A percentile compares a stretch with the other conserved stretches of the same genome.
These are phyloP conservation scores for Nerophis ophidion DNA, from an alignment of 2,113 vertebrate genomes.

Conservation along the genomic window DNA sequence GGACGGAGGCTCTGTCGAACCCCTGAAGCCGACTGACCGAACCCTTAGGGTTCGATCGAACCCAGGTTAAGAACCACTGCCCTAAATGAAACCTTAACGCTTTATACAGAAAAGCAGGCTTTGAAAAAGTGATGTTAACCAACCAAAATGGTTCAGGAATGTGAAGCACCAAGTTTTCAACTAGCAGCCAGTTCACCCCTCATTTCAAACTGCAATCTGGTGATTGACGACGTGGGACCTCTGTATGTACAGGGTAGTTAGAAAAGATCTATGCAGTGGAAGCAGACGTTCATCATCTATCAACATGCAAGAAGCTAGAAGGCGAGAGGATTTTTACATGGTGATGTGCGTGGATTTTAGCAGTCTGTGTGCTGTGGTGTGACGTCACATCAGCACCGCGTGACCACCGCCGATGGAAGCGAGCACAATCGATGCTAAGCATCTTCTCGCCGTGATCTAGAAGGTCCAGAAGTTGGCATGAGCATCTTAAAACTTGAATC, in stretches of 20 bases:
- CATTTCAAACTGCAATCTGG: slow-evolving; percentile 11
- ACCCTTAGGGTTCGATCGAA: too few relatives aligned
- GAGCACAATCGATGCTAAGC: slow-evolving; percentile 21
- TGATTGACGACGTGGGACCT: slow-evolving; percentile 39
- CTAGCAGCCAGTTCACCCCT: slow-evolving; percentile 31
- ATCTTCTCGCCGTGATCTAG: slow-evolving; percentile 30
- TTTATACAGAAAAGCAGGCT: slow-evolving; percentile 16
- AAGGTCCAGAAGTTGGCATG: slow-evolving; percentile 32
- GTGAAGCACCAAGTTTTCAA: slow-evolving; percentile 58
- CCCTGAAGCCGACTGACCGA: too few relatives aligned
- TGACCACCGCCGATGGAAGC: slow-evolving; percentile 17
- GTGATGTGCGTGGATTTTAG: slow-evolving; percentile 24
- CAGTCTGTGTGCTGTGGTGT: slow-evolving; percentile 40
- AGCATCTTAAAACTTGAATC: slow-evolving; percentile 16
- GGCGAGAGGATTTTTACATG: slow-evolving; percentile 49
- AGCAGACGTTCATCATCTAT: slow-evolving; percentile 49
- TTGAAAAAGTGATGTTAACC: slow-evolving; percentile 46
- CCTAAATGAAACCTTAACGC: slow-evolving; percentile 46
- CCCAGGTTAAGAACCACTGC: too few relatives aligned
- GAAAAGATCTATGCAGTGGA: slow-evolving; percentile 51
- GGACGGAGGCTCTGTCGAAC: too few relatives aligned
- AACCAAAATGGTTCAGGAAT: slow-evolving; percentile 49
- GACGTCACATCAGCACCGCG: slow-evolving; percentile 13
- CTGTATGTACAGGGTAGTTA: slow-evolving; percentile 19
- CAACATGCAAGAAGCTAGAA: slow-evolving; percentile 65